A percentile compares a stretch with the other conserved stretches of the same genome.
Evolutionary conservation across 2,888 invertebrate species (phyloP).

Genomic region (Polyommatus iphigenia): DNA sequence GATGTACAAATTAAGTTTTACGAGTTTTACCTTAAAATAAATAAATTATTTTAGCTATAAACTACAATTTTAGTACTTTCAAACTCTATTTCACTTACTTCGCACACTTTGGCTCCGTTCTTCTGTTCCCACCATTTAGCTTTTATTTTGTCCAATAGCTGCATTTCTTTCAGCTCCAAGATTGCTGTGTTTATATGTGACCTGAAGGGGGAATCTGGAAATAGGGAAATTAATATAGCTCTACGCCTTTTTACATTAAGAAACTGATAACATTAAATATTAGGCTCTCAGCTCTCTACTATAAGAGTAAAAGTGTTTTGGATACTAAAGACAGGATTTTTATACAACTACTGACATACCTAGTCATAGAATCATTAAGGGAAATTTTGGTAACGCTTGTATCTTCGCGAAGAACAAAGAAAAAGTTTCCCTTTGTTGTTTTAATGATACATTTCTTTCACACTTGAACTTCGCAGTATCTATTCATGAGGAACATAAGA

Average conservation of each 20-base stretch:
- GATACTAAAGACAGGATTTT: background rate
- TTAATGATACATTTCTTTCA: slow-evolving; percentile 25
- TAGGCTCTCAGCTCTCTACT: too few species aligned
- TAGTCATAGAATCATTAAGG: background rate
- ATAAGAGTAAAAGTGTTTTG: background rate
- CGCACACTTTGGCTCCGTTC: slow-evolving; percentile 81
- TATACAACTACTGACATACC: background rate
- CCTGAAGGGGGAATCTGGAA: slow-evolving; percentile 85
- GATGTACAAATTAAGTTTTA: too few species aligned
- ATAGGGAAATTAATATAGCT: slow-evolving; percentile 20
- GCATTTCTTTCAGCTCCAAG: slow-evolving; percentile 92
- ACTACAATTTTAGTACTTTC: background rate
- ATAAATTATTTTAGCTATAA: too few species aligned
- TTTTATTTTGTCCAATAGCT: slow-evolving; percentile 87
- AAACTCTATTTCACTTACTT: slow-evolving; percentile 49
- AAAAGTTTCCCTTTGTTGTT: slow-evolving; percentile 27
- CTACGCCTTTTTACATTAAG: too few species aligned
- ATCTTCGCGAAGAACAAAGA: slow-evolving; percentile 19
- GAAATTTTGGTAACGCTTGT: background rate
- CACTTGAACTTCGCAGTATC: background rate
- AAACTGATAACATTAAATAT: too few species aligned
- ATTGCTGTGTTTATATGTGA: slow-evolving; percentile 91
- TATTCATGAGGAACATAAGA: background rate
- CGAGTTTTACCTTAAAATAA: too few species aligned
- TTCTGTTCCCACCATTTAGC: slow-evolving; percentile 93